A percentile compares a stretch with the other conserved stretches of the same genome.
phyloP scores from a whole-genome alignment of 2,888 invertebrate species.

The Drosophila tripunctata region DNA sequence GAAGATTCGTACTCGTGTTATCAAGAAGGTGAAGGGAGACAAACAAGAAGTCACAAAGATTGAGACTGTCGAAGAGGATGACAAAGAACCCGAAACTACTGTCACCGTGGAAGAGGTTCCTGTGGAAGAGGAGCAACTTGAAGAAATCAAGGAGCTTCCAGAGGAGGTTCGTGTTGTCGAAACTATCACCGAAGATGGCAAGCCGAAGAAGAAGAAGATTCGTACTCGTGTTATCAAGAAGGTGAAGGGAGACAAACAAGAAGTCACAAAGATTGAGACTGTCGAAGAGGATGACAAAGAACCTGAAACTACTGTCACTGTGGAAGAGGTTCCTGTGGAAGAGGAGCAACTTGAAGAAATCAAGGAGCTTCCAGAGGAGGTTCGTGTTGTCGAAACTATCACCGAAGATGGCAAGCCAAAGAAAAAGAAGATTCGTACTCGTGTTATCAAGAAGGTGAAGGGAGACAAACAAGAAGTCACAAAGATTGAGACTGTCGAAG shows the following conservation, averaged over 20 bases:
- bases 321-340: slow-evolving; percentile 33
- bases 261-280: slow-evolving; percentile 64
- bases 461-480: slow-evolving; percentile 25
- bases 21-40: slow-evolving; percentile 57
- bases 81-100: slow-evolving; percentile 25
- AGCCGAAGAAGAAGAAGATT: slow-evolving; percentile 57
- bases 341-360: slow-evolving; percentile 34
- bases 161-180: slow-evolving; percentile 56
- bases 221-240: slow-evolving; percentile 62
- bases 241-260: slow-evolving; percentile 60
- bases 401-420: slow-evolving; percentile 18
- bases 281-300: slow-evolving; percentile 60
- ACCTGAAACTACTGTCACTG: slow-evolving; percentile 56
- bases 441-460: slow-evolving; percentile 27
- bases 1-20: slow-evolving; percentile 56
- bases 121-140: slow-evolving; percentile 24
- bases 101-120: slow-evolving; percentile 42
- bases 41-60: slow-evolving; percentile 62
- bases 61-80: slow-evolving; percentile 61
- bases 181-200: slow-evolving; percentile 49
- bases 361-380: slow-evolving; percentile 13
- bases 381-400: slow-evolving; percentile 20
- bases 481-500: slow-evolving; percentile 26
- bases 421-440: slow-evolving; percentile 25
- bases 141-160: slow-evolving; percentile 46